Evolutionary conservation across 2,113 vertebrate species (phyloP).

Genomic region (Muntiacus reevesi): DNA sequence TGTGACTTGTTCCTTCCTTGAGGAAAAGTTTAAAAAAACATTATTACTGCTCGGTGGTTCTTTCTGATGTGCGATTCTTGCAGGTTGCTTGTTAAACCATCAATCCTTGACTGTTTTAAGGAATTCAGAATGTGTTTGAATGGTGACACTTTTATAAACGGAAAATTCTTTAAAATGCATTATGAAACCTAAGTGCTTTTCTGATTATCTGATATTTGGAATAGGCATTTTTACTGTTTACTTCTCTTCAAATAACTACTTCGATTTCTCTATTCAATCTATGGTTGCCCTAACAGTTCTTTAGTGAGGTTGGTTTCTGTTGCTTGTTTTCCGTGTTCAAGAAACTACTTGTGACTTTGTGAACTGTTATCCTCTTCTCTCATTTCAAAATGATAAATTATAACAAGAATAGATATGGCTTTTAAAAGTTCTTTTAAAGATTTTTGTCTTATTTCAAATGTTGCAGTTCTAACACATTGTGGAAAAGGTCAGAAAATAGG

Average conservation of each 20-base stretch:
- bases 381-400: not conserved
- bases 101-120: not conserved
- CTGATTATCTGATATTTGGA: not conserved
- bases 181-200: not conserved
- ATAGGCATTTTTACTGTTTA: not conserved
- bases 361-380: not conserved
- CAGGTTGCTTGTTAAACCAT: not conserved
- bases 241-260: not conserved
- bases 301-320: not conserved
- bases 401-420: not conserved
- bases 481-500: not conserved
- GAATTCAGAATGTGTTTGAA: slow-evolving; percentile 27
- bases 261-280: not conserved
- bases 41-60: slow-evolving; percentile 34
- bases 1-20: slow-evolving; percentile 18
- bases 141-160: not conserved
- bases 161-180: not conserved
- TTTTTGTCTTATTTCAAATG: slow-evolving; percentile 16
- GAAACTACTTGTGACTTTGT: not conserved
- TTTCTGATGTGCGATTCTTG: not conserved
- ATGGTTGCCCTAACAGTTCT: not conserved
- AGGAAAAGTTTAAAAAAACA: slow-evolving; percentile 22
- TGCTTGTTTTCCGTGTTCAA: not conserved
- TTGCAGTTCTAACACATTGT: not conserved
- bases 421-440: slow-evolving; percentile 15